phyloP scores from a whole-genome alignment of 2,888 invertebrate genomes.

The Philhelius pedissequus region DNA sequence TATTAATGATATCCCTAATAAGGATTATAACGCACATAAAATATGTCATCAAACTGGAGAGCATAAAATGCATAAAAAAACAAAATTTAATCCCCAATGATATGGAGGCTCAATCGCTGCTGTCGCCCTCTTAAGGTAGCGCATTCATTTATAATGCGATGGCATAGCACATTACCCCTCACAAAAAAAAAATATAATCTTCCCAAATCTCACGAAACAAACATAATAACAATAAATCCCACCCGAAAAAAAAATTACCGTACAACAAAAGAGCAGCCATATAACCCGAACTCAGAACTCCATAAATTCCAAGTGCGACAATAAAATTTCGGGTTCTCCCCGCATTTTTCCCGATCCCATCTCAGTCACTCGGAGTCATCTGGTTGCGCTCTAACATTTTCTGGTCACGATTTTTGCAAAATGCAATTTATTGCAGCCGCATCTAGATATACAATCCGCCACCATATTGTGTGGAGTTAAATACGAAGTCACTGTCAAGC shows the following conservation, averaged over 20 bases:
- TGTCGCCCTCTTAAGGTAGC: not conserved
- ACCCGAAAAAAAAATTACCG: slow-evolving; percentile 19
- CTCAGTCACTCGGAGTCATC: slow-evolving; percentile 30
- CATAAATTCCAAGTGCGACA: slow-evolving; percentile 64
- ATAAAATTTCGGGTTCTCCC: slow-evolving; percentile 45
- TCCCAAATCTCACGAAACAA: slow-evolving; percentile 29
- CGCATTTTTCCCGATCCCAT: slow-evolving; percentile 15
- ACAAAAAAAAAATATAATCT: slow-evolving; percentile 6
- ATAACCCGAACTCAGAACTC: slow-evolving; percentile 56
- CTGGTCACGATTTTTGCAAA: slow-evolving; percentile 67
- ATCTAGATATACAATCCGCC: slow-evolving; percentile 60
- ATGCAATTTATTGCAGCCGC: slow-evolving; percentile 67
- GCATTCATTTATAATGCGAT: not conserved
- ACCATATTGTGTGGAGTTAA: slow-evolving; percentile 2
- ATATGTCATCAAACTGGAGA: slow-evolving; percentile 2
- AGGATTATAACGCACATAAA: slow-evolving; percentile 38
- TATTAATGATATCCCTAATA: slow-evolving; percentile 27
- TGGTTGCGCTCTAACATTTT: slow-evolving; percentile 59
- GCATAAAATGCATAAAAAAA: slow-evolving; percentile 30
- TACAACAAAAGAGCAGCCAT: slow-evolving; percentile 37
- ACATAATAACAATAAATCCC: slow-evolving; percentile 62
- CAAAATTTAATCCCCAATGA: slow-evolving; percentile 1
- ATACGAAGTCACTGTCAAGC: not conserved
- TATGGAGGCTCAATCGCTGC: not conserved
- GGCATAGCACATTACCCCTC: not conserved